These are phyloP conservation scores for Struthidea cinerea DNA, from an alignment of 2,113 vertebrate species.

Conservation along the genomic window DNA sequence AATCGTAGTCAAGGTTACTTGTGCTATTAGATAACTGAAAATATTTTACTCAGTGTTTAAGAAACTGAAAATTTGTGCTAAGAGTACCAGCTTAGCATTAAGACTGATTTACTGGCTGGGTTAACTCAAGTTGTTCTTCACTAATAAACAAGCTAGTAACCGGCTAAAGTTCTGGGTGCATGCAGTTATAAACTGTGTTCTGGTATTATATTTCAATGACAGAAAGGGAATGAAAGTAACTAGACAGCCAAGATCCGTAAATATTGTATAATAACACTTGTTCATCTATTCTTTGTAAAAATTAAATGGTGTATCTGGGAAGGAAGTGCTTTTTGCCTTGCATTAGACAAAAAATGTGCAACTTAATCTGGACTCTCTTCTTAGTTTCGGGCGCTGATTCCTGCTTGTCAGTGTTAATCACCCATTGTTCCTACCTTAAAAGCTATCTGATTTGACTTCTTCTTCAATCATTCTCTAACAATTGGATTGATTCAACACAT, in stretches of 20 bases:
- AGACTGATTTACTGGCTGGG: neutral
- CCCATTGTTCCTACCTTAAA: constrained; percentile 4
- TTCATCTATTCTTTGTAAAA: neutral
- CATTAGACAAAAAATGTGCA: neutral
- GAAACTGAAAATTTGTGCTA: neutral
- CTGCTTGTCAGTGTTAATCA: neutral
- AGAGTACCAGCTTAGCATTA: neutral
- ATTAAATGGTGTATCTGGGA: neutral
- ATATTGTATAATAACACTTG: neutral
- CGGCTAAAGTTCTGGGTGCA: neutral
- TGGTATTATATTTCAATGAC: neutral
- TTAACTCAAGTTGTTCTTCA: neutral
- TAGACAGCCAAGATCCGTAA: neutral
- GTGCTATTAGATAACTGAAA: neutral
- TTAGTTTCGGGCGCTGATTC: neutral
- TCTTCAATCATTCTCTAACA: neutral
- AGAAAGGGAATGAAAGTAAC: neutral
- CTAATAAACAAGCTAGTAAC: neutral
- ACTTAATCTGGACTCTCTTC: neutral
- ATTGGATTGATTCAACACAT: neutral
- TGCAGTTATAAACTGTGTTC: neutral
- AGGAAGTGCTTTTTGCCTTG: neutral
- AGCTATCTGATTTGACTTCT: neutral
- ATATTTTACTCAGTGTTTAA: neutral
- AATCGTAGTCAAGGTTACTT: neutral